Conservation (phyloP, 2,888 invertebrate species). For the Latrodectus hesperus region DNA sequence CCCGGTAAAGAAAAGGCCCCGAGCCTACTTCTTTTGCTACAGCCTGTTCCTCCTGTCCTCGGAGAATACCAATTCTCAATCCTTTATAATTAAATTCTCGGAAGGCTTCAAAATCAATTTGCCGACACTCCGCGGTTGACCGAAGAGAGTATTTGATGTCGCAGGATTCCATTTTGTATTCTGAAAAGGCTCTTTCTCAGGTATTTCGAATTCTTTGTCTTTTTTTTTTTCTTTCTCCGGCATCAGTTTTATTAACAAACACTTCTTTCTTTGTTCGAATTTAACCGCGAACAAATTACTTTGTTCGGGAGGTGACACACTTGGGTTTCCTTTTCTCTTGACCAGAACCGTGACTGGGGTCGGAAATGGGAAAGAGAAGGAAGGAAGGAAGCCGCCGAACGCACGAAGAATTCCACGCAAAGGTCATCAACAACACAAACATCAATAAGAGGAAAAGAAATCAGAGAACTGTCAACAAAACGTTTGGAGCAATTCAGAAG, state of each 20-base stretch:
- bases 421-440: conserved; percentile 15
- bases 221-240: not conserved
- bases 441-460: not conserved
- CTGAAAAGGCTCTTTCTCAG: conserved; percentile 11
- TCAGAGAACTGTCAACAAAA: conserved; percentile 2
- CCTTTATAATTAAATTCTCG: conserved; percentile 52
- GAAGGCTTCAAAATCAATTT: conserved; percentile 45
- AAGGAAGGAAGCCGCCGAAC: conserved; percentile 28
- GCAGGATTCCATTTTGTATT: conserved; percentile 32
- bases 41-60: not conserved
- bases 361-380: conserved; percentile 17
- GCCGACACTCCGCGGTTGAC: conserved; percentile 51
- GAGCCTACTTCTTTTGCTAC: not conserved
- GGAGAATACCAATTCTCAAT: conserved; percentile 8
- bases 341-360: conserved; percentile 55
- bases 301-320: conserved; percentile 61
- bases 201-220: conserved; percentile 27
- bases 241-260: conserved; percentile 4
- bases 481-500: not conserved
- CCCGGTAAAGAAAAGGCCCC: too few species aligned
- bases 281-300: conserved; percentile 64
- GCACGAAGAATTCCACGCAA: conserved; percentile 24
- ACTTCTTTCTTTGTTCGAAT: conserved; percentile 38
- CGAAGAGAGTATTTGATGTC: conserved; percentile 37
- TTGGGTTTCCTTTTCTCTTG: conserved; percentile 29